Conservation (phyloP, 2,113 vertebrate genomes). For the Macquaria ambigua region DNA sequence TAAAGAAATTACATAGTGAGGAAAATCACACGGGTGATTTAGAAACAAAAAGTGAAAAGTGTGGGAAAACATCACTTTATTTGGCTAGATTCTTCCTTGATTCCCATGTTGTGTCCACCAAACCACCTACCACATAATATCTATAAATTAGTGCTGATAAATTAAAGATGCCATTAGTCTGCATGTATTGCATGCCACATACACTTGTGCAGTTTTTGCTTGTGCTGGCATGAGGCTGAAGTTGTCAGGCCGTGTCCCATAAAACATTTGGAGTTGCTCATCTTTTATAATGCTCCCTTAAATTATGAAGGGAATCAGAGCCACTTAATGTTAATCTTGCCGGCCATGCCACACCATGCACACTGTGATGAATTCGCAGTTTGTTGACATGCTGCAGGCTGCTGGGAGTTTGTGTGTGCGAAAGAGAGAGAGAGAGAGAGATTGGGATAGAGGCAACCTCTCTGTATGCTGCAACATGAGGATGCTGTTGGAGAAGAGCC, state of each 20-base stretch:
- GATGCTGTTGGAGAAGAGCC: constrained; percentile 56
- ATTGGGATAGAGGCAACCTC: neutral
- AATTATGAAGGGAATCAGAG: constrained; percentile 54
- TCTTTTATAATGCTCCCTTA: constrained; percentile 42
- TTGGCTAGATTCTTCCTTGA: neutral
- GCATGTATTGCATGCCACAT: neutral
- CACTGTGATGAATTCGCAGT: constrained; percentile 66
- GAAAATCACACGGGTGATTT: neutral
- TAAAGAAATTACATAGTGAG: constrained; percentile 25
- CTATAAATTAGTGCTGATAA: constrained; percentile 5
- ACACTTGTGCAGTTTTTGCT: neutral
- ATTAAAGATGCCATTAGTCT: constrained; percentile 20
- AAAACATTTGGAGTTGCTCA: constrained; percentile 42
- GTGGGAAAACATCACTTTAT: neutral
- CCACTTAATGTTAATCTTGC: constrained; percentile 35
- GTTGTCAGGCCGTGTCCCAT: constrained; percentile 26
- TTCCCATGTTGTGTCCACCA: neutral
- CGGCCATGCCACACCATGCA: constrained; percentile 15
- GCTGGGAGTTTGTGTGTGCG: constrained; percentile 17
- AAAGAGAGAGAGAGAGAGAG: neutral
- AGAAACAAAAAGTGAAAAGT: neutral
- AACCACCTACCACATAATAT: neutral
- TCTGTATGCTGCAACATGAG: constrained; percentile 38
- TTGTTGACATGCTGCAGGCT: constrained; percentile 51
- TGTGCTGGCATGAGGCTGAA: neutral